phyloP scores from a whole-genome alignment of 2,888 invertebrate species.

The Notodonta dromedarius region DNA sequence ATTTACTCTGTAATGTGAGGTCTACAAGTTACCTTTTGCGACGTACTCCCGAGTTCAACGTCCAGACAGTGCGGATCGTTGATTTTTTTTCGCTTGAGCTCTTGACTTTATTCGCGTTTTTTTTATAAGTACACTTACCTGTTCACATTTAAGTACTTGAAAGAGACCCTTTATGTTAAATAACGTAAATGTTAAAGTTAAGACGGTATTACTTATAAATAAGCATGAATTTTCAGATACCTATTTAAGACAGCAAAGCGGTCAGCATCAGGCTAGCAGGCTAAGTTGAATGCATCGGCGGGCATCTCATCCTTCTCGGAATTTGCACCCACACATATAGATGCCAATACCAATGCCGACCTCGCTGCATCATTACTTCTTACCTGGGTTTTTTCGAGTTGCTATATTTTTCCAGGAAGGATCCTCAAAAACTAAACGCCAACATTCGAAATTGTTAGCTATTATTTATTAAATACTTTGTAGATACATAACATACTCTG shows the following conservation, averaged over 20 bases:
- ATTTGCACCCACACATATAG: slow-evolving; percentile 73
- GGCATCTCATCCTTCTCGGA: slow-evolving; percentile 76
- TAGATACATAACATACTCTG: too few relatives aligned
- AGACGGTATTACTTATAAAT: too few relatives aligned
- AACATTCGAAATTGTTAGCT: too few relatives aligned
- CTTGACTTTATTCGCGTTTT: slow-evolving; percentile 43
- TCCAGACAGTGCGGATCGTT: slow-evolving; percentile 66
- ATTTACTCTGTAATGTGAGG: slow-evolving; percentile 7
- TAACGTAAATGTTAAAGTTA: too few relatives aligned
- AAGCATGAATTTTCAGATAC: not conserved
- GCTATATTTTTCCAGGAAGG: slow-evolving; percentile 50
- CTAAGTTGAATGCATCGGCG: slow-evolving; percentile 68
- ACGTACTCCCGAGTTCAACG: slow-evolving; percentile 60
- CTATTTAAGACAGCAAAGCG: not conserved
- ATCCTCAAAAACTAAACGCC: slow-evolving; percentile 3
- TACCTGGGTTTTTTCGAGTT: slow-evolving; percentile 47
- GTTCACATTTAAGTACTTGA: slow-evolving; percentile 13
- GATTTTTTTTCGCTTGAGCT: slow-evolving; percentile 55
- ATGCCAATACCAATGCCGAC: slow-evolving; percentile 42
- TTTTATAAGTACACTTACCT: slow-evolving; percentile 20
- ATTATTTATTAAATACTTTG: not conserved
- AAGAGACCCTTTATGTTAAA: slow-evolving; percentile 15
- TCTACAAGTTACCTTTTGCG: slow-evolving; percentile 31
- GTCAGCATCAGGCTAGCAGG: slow-evolving; percentile 49
- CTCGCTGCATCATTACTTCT: slow-evolving; percentile 36